Evolutionary conservation across 2,113 vertebrate genomes (phyloP), one percentile per base, ranked within the genome.

Genomic region (Centropus unirufus): DNA sequence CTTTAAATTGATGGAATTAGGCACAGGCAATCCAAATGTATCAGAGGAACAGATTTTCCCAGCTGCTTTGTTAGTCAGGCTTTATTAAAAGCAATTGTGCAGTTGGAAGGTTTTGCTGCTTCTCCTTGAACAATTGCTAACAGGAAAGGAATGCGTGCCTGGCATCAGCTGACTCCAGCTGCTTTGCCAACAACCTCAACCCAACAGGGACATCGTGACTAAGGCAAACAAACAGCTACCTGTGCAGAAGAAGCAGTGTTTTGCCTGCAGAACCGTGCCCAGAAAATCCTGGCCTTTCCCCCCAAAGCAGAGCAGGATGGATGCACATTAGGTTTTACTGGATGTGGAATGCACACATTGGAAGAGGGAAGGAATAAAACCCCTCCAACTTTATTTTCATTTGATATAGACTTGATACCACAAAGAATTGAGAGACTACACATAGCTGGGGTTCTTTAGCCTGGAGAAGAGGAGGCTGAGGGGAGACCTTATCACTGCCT

Each of bases 151-250:
- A 80, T 47, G 83, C 46, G 5, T 5, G 83, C 77, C 83, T 54
- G 13, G 0, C 26, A 11, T 63, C 77, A 91, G 94, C 91, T 91
- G 91, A 91, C 32, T 10, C 51, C 5, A 5, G 3, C 1, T 17
- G 75, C 82, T 92, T 17, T 69, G 89, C 95, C 92, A 96, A 21
- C 62, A 87, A 42, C 90, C 68, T 55, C 92, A 94, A 9, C 70
- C 4, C 0, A 47, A 11, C 32, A 52, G 70, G 59, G 46, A 67
- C 46, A 57, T 10, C 11, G 26, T 81, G 91, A 75, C 59, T n/a
- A 19, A 47, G 73, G 27, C 82, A 73, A 83, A 84, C 62, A 79
- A 72, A 88, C 61, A 70, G 47, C 79, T 13, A 87, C 85, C 92
- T 92, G 76, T 57, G 69, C 83, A 72, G 77, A 64, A 89, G 52